These are phyloP conservation scores for Phalanger gymnotis DNA, from an alignment of 2,797 vertebrate genomes.

Conservation along the genomic window DNA sequence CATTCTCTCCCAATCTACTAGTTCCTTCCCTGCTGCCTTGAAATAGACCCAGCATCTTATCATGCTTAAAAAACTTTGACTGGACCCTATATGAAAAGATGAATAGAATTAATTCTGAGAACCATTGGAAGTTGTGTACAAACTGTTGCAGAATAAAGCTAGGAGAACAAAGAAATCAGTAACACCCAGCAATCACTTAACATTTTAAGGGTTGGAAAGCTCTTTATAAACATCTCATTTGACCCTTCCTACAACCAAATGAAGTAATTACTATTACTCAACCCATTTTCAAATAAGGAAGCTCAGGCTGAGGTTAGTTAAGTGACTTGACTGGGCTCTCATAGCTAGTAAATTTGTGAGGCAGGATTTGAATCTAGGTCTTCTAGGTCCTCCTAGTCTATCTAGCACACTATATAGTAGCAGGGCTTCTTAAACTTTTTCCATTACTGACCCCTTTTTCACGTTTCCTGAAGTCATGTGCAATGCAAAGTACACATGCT, in stretches of 20 bases:
- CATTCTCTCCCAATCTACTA: background rate
- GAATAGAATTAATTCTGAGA: background rate
- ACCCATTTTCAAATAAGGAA: background rate
- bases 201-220: background rate
- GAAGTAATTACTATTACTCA: background rate
- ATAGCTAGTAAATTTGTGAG: background rate
- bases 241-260: background rate
- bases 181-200: background rate
- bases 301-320: background rate
- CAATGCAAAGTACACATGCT: no score
- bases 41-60: background rate
- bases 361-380: background rate
- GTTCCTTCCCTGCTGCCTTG: background rate
- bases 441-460: no score
- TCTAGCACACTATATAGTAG: background rate
- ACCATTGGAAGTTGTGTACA: background rate
- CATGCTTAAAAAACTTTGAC: background rate
- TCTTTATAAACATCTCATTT: background rate
- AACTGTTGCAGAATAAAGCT: background rate
- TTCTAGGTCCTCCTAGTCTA: background rate
- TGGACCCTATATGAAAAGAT: background rate
- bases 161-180: background rate
- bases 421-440: no score
- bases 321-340: background rate
- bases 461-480: no score